Evolutionary conservation across 2,888 invertebrate species (phyloP).

Genomic region (Mechanitis messenoides): DNA sequence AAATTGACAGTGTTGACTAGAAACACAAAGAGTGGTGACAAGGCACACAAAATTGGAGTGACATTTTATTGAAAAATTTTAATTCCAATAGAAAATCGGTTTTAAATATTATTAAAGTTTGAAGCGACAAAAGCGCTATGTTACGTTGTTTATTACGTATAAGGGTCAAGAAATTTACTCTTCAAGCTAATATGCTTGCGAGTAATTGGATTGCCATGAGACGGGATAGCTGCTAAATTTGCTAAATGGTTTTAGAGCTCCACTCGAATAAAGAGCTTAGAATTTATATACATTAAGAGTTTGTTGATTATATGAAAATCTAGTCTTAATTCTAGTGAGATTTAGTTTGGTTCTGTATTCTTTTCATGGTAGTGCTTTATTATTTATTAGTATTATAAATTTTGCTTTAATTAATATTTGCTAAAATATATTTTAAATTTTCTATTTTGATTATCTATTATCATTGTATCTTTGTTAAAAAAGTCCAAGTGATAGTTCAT

Average conservation of each 20-base stretch:
- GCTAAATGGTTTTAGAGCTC: conserved; percentile 11
- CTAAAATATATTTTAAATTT: too few species aligned
- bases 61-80: too few species aligned
- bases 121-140: conserved; percentile 15
- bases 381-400: too few species aligned
- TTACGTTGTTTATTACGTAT: conserved; percentile 14
- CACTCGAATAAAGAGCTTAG: conserved; percentile 7
- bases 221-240: conserved; percentile 21
- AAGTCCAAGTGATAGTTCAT: too few species aligned
- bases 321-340: neutral
- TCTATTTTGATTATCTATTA: too few species aligned
- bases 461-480: too few species aligned
- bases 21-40: too few species aligned
- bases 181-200: conserved; percentile 28
- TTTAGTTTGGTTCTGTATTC: too few species aligned
- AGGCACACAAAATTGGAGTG: too few species aligned
- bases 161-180: conserved; percentile 33
- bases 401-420: too few species aligned
- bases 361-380: too few species aligned
- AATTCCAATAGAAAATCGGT: neutral
- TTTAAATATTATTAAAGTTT: conserved; percentile 8
- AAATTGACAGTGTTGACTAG: too few species aligned
- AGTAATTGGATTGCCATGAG: conserved; percentile 30
- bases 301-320: conserved; percentile 3
- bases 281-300: conserved; percentile 3